Conservation (phyloP, 1,140 invertebrate species). For the Cardiocondyla obscurior region DNA sequence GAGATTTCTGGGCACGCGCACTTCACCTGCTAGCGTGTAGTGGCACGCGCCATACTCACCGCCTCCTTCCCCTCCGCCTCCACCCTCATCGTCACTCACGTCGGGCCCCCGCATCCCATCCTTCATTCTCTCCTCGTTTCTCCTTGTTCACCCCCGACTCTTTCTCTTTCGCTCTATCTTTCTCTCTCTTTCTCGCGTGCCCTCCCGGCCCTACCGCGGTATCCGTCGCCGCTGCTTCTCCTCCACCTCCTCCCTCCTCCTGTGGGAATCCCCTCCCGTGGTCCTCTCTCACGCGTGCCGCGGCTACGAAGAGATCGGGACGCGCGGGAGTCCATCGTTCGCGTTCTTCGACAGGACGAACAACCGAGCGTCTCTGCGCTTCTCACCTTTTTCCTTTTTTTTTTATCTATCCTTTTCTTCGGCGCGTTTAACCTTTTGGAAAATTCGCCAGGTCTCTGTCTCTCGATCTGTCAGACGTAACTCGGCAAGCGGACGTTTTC, state of each 20-base stretch:
- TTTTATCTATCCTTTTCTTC: too few species aligned
- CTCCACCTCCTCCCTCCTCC: conserved; percentile 52
- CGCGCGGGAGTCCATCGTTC: conserved; percentile 82
- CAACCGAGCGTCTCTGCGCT: conserved; percentile 58
- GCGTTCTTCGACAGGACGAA: conserved; percentile 79
- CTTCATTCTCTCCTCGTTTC: conserved; percentile 58
- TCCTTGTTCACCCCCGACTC: background rate
- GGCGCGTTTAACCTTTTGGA: background rate
- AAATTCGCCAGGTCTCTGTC: background rate
- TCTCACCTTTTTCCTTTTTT: conserved; percentile 39
- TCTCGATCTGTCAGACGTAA: background rate
- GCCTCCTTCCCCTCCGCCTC: conserved; percentile 59
- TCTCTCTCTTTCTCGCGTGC: conserved; percentile 51
- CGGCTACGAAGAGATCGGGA: conserved; percentile 72
- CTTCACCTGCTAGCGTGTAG: conserved; percentile 81
- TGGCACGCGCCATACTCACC: conserved; percentile 81
- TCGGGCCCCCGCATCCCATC: conserved; percentile 56
- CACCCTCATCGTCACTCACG: conserved; percentile 51
- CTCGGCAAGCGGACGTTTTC: background rate
- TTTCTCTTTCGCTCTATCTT: conserved; percentile 34
- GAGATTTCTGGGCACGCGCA: conserved; percentile 82
- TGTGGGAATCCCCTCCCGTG: conserved; percentile 63
- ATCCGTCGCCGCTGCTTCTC: conserved; percentile 48
- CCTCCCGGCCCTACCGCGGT: conserved; percentile 67
- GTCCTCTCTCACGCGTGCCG: conserved; percentile 79